phyloP scores from a whole-genome alignment of 2,797 vertebrate species.

The Scarus forsteni region DNA sequence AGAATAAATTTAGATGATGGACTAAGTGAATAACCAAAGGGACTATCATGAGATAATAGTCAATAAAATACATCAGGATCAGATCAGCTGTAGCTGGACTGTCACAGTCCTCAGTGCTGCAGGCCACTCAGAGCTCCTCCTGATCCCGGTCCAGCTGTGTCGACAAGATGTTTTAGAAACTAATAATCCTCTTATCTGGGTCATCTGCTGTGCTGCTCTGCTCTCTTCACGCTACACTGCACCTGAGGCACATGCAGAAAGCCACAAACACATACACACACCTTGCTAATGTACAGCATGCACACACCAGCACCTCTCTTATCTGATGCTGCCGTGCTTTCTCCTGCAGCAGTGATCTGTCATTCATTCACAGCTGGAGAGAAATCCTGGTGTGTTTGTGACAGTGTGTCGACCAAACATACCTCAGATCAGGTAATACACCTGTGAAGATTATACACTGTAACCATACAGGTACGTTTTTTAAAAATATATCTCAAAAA shows the following conservation, averaged over 20 bases:
- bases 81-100: slow-evolving; percentile 32
- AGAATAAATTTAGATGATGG: not conserved
- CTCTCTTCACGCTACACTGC: slow-evolving; percentile 69
- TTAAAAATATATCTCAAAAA: no score
- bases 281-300: slow-evolving; percentile 60
- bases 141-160: slow-evolving; percentile 71
- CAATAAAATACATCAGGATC: not conserved
- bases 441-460: not conserved
- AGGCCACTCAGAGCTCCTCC: slow-evolving; percentile 38
- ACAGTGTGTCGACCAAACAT: not conserved
- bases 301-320: slow-evolving; percentile 67
- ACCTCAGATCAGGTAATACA: not conserved
- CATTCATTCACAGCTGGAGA: slow-evolving; percentile 50
- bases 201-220: slow-evolving; percentile 64
- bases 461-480: no score
- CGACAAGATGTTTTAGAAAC: slow-evolving; percentile 81
- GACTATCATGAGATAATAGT: not conserved
- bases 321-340: slow-evolving; percentile 68
- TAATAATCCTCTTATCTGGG: slow-evolving; percentile 79
- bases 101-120: slow-evolving; percentile 56
- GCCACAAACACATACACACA: slow-evolving; percentile 13
- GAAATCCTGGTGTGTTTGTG: slow-evolving; percentile 16
- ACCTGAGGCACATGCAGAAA: slow-evolving; percentile 46
- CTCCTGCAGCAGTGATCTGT: slow-evolving; percentile 45
- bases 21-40: not conserved